phyloP scores from a whole-genome alignment of 2,888 invertebrate species.

The Callyntrura sp. region DNA sequence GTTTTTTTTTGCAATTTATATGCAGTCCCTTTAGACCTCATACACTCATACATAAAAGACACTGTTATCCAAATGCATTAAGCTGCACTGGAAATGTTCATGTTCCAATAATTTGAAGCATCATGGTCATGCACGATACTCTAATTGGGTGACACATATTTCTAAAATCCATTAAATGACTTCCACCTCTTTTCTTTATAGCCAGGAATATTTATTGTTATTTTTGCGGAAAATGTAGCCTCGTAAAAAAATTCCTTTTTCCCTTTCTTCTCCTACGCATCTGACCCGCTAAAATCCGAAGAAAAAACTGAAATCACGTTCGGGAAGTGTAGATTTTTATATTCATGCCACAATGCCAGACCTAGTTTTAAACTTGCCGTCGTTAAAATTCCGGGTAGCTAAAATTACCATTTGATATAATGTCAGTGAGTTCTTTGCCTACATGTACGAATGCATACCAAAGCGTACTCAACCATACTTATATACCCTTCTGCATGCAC shows the following conservation, averaged over 20 bases:
- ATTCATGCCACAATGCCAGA: slow-evolving; percentile 13
- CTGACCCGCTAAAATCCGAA: background rate
- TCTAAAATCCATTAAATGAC: slow-evolving; percentile 19
- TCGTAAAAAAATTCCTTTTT: no score
- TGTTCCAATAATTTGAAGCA: no score
- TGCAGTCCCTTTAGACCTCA: no score
- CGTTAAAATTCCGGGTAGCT: slow-evolving; percentile 26
- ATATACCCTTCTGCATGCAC: background rate
- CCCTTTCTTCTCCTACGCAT: background rate
- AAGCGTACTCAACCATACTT: no score
- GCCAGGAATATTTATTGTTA: background rate
- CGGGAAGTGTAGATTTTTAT: background rate
- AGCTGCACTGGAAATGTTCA: no score
- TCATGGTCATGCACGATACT: background rate
- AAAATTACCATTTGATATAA: slow-evolving; percentile 10
- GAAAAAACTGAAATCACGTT: background rate
- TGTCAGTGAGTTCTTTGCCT: slow-evolving; percentile 10
- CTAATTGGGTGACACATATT: background rate
- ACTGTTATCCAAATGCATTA: no score
- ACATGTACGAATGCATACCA: background rate
- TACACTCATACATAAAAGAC: no score
- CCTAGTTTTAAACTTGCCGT: slow-evolving; percentile 13
- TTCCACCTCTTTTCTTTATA: background rate
- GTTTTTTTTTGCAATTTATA: no score
- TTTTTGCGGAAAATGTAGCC: background rate